Evolutionary conservation across 2,888 invertebrate species (phyloP), one percentile per base, ranked within the genome.

Genomic region (Vannuccia rotundouncinata): DNA sequence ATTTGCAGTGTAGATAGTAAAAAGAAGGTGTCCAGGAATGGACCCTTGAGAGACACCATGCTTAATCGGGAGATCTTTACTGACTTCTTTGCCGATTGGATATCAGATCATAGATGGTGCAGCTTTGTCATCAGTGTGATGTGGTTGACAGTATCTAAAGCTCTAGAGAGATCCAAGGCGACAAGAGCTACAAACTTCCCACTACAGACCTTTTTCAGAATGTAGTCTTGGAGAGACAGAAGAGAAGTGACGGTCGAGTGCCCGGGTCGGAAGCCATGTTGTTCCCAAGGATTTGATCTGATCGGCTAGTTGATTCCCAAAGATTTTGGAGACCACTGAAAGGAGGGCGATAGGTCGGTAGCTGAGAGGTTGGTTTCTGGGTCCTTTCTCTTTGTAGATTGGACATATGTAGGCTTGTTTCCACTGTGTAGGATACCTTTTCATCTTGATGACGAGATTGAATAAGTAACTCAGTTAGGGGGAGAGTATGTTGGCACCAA

Each of bases 181-280:
- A 13, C 66, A 22, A 66, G 2, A 22, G 25, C 66, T 17, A 66
- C 5, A 66, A 22, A 66, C 25, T 66, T 66, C 22, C n/a, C 66
- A 2, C 66, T n/a, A 66, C 25, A 22, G 5, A 66, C 66, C 25
- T 66, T 2, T 66, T 66, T 17, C 13, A 66, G 10, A 66, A 66
- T 66, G 66, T 66, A 66, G 66, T 66, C 66, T 22, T 66, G 66
- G 22, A 66, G 66, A n/a, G 66, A 66, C 2, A 66, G 25, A 66
- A 66, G 22, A 66, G 2, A 66, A 5, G 66, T 66, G 66, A 22
- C 17, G 13, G 66, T 66, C 22, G 22, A 66, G 66, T 66, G 25
- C 10, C 5, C 2, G 25, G 10, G 66, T 66, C 10, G 66, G 66
- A 13, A 66, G 25, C 66, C 66, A 13, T 66, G 66, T 66, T 66